Conservation (phyloP, 2,797 vertebrate genomes). For the Gastrophryne carolinensis region DNA sequence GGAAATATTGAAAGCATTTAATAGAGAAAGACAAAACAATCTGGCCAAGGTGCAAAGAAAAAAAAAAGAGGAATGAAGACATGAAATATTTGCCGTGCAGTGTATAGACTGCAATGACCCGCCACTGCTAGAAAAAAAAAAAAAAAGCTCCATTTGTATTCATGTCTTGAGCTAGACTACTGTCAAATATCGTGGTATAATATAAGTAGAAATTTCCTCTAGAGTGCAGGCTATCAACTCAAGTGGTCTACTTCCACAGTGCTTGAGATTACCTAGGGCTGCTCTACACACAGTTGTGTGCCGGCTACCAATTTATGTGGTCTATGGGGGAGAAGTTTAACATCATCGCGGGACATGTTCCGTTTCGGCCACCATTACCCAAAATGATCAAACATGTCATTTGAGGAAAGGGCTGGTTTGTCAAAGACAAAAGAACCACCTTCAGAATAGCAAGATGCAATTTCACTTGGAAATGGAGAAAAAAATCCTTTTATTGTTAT, state of each 20-base stretch:
- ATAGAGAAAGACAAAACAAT: neutral
- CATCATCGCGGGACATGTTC: neutral
- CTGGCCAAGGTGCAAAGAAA: neutral
- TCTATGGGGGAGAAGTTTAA: neutral
- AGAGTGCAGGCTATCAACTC: neutral
- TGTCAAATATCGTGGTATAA: neutral
- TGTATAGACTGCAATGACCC: neutral
- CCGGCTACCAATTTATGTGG: neutral
- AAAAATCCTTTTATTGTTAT: too few relatives aligned
- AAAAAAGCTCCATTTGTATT: neutral
- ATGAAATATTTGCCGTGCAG: neutral
- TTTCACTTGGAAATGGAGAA: too few relatives aligned
- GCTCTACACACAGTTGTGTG: neutral
- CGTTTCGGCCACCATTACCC: neutral
- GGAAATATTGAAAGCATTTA: conserved; percentile 5
- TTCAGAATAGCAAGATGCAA: too few relatives aligned
- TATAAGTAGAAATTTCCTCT: neutral
- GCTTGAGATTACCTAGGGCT: neutral
- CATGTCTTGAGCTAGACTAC: neutral
- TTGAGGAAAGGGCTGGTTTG: too few relatives aligned
- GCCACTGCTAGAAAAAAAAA: neutral
- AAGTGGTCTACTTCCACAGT: neutral
- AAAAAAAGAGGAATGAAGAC: neutral
- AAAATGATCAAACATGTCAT: too few relatives aligned
- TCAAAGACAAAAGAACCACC: too few relatives aligned